phyloP scores from a whole-genome alignment of 1,140 invertebrate genomes.

The Sesamia nonagrioides region DNA sequence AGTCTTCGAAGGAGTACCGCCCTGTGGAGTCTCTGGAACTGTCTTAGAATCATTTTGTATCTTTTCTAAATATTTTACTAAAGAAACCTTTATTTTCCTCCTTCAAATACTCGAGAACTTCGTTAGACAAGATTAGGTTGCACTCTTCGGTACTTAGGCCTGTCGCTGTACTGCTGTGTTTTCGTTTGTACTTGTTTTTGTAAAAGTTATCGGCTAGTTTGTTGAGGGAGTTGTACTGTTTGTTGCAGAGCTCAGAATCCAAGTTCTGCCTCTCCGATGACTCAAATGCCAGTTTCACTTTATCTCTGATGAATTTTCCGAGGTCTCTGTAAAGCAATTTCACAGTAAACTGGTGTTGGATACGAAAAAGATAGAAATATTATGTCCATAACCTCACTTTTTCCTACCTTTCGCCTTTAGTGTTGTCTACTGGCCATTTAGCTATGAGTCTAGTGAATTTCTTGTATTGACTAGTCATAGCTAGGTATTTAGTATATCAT shows the following conservation, averaged over 20 bases:
- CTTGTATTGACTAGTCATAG: conserved; percentile 91
- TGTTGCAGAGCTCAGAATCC: conserved; percentile 89
- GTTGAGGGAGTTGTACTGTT: conserved; percentile 91
- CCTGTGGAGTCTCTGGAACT: conserved; percentile 50
- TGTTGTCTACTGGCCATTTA: conserved; percentile 93
- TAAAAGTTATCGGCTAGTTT: conserved; percentile 91
- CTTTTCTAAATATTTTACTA: conserved; percentile 83
- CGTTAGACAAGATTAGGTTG: conserved; percentile 90
- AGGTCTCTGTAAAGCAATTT: conserved; percentile 91
- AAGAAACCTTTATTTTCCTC: conserved; percentile 88
- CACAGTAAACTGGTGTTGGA: conserved; percentile 19
- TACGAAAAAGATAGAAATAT: neutral
- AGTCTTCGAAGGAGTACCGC: conserved; percentile 53
- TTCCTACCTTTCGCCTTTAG: conserved; percentile 91
- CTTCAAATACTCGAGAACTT: conserved; percentile 90
- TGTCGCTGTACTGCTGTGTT: conserved; percentile 89
- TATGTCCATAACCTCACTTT: conserved; percentile 54
- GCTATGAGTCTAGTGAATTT: conserved; percentile 92
- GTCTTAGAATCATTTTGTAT: conserved; percentile 72
- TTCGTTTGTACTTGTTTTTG: conserved; percentile 89
- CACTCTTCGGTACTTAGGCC: conserved; percentile 92
- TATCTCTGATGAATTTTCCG: conserved; percentile 91
- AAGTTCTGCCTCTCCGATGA: conserved; percentile 87
- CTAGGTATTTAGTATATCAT: conserved; percentile 41
- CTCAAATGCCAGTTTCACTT: conserved; percentile 90